Evolutionary conservation across 2,888 invertebrate species (phyloP), one percentile per base, ranked within the genome.

Genomic region (Melanophora roralis): DNA sequence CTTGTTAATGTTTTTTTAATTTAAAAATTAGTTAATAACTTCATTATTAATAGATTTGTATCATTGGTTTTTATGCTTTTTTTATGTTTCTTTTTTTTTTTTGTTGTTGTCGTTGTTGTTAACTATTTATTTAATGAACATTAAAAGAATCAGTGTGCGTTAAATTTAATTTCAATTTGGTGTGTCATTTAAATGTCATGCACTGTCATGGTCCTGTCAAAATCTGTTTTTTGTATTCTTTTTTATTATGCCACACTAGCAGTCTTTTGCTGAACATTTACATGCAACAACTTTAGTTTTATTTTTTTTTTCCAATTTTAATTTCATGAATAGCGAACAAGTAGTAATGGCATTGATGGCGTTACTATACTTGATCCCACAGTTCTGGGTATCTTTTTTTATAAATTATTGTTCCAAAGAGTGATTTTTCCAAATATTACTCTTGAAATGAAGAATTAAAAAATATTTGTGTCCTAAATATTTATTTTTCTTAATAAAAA

Each of bases 131-230:
- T 27, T 23, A 68, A 67, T 34, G 32, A 55, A 2, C 23, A 21
- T 21, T 23, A 21, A 45, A 45, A 36, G 9, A 19, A 45, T 53
- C 27, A 49, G 21, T 2, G 11, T 23, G 3, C 14, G 16, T 21
- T 38, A 62, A 51, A 19, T 14, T 21, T 62, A 49, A 75, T 64
- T 57, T 59, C 47, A 64, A 75, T 75, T 76, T 51, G 27, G 34
- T 47, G 55, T 77, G 64, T 71, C 76, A 69, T 40, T 76, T 69
- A 64, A 40, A 76, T 69, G 69, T 76, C 76, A 77, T 69, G 49
- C 57, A 71, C 57, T 77, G 76, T 76, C 76, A 69, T 47, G 49
- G 55, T 57, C 23, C 57, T 57, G 49, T 57, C 51, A 23, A 71
- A 23, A 51, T 8, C 0, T 12, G 27, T 49, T 64, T 55, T 36